A percentile compares a stretch with the other conserved stretches of the same genome.
Evolutionary conservation across 1,140 invertebrate genomes (phyloP).

Genomic region (Lordiphosa mommai): DNA sequence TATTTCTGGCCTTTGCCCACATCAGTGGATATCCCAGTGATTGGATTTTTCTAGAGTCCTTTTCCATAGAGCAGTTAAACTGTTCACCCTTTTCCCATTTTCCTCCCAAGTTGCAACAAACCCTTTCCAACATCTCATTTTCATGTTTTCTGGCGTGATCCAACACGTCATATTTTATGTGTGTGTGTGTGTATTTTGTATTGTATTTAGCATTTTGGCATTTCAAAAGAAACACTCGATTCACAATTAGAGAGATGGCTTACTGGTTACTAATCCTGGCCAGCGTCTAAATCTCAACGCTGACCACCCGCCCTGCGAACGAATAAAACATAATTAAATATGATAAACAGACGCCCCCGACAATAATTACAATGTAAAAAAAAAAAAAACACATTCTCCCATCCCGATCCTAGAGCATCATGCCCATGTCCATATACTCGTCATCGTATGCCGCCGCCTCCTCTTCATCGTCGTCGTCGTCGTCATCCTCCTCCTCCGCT

Average conservation of each 20-base stretch:
- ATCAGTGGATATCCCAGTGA: too few relatives aligned
- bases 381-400: too few relatives aligned
- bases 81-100: too few relatives aligned
- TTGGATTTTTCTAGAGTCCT: too few relatives aligned
- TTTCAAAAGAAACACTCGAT: slow-evolving; percentile 24
- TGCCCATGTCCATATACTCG: slow-evolving; percentile 35
- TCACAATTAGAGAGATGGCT: slow-evolving; percentile 50
- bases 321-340: slow-evolving; percentile 10
- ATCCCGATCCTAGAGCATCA: slow-evolving; percentile 25
- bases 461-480: not conserved
- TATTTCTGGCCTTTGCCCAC: too few relatives aligned
- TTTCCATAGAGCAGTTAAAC: too few relatives aligned
- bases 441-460: slow-evolving; percentile 4
- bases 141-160: not conserved
- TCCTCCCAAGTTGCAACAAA: too few relatives aligned
- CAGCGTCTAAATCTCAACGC: slow-evolving; percentile 9
- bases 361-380: too few relatives aligned
- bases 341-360: slow-evolving; percentile 26
- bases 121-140: not conserved
- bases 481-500: slow-evolving; percentile 13
- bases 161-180: not conserved
- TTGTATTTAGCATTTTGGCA: slow-evolving; percentile 2
- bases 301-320: slow-evolving; percentile 27
- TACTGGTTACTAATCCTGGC: slow-evolving; percentile 26
- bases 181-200: slow-evolving; percentile 14